Percentiles rank a stretch among this genome's conserved stretches.
Evolutionary conservation across 2,113 vertebrate species (phyloP).

Genomic region (Symphodus melops): DNA sequence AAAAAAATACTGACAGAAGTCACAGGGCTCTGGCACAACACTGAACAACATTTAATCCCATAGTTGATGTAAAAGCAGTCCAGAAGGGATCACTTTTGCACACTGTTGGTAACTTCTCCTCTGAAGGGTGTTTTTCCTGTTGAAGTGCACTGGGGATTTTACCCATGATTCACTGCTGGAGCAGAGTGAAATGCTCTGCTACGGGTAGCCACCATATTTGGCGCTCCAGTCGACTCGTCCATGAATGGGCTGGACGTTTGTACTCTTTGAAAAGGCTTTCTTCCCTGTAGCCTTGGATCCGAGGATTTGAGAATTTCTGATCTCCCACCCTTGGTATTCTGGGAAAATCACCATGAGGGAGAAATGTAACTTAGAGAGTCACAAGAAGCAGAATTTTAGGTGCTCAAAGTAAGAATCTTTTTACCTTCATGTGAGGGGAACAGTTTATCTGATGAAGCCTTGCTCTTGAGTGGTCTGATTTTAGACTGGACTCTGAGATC

Average conservation of each 20-base stretch:
- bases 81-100: not conserved
- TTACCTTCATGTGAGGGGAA: not conserved
- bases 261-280: constrained; percentile 60
- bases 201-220: not conserved
- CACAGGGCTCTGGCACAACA: not conserved
- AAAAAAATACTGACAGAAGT: constrained; percentile 5
- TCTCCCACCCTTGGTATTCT: not conserved
- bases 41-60: not conserved
- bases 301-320: not conserved
- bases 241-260: constrained; percentile 71
- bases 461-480: not conserved
- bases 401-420: not conserved
- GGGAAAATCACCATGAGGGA: not conserved
- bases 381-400: not conserved
- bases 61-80: constrained; percentile 1
- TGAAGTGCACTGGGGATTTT: not conserved
- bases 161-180: not conserved
- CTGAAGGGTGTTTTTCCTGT: not conserved
- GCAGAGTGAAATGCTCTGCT: not conserved
- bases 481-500: not conserved
- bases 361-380: not conserved
- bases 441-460: not conserved
- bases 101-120: too few species aligned
- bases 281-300: constrained; percentile 64
- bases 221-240: not conserved